Conservation (phyloP, 2,113 vertebrate genomes). For the Synchiropus splendidus region DNA sequence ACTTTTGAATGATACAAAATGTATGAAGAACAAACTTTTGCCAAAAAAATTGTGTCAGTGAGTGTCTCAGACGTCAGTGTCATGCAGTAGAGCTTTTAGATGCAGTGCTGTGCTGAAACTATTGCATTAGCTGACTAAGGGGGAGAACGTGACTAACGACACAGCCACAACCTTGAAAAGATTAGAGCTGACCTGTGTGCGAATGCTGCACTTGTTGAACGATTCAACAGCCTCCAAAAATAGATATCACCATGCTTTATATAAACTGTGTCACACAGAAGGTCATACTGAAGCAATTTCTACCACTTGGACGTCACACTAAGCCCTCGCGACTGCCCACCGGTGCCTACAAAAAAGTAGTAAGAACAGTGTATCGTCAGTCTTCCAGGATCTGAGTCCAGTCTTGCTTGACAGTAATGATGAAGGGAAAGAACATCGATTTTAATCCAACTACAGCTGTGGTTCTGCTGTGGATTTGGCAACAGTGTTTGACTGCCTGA, state of each 20-base stretch:
- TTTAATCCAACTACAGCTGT: slow-evolving; percentile 42
- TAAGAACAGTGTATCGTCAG: too few species aligned
- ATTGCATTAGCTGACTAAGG: too few species aligned
- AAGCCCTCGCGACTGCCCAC: too few species aligned
- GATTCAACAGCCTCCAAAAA: slow-evolving; percentile 22
- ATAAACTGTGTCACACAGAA: slow-evolving; percentile 32
- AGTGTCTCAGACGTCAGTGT: too few species aligned
- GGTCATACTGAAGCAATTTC: slow-evolving; percentile 47
- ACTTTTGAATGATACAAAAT: too few species aligned
- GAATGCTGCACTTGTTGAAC: neutral
- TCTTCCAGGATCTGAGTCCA: slow-evolving; percentile 36
- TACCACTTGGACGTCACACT: slow-evolving; percentile 33
- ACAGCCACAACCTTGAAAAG: neutral
- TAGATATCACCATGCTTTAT: slow-evolving; percentile 18
- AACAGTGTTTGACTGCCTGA: slow-evolving; percentile 13
- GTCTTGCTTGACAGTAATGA: slow-evolving; percentile 29
- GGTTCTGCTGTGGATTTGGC: too few species aligned
- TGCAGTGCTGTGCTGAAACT: too few species aligned
- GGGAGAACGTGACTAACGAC: too few species aligned
- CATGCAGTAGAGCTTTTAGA: too few species aligned
- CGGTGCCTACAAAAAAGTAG: too few species aligned
- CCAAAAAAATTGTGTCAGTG: too few species aligned
- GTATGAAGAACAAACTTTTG: too few species aligned
- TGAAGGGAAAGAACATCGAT: slow-evolving; percentile 28
- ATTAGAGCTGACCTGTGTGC: neutral